Percentiles rank a stretch among this genome's conserved stretches.
Evolutionary conservation across 2,888 invertebrate genomes (phyloP).

Genomic region (Osmoderma eremita): DNA sequence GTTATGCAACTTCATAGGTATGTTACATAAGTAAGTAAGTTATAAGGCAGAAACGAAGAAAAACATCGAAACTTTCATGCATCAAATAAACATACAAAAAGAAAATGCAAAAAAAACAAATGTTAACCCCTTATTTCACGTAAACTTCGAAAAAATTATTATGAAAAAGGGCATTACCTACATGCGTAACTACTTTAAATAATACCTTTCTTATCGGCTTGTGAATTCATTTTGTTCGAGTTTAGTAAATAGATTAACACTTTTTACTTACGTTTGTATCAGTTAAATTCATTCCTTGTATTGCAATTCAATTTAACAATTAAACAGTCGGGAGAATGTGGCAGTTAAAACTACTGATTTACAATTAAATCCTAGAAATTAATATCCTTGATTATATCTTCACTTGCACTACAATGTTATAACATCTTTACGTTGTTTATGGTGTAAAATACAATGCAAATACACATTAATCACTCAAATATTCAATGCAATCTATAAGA

Average conservation of each 20-base stretch:
- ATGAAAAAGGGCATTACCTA: not conserved
- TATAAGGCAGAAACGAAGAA: too few species aligned
- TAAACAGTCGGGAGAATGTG: not conserved
- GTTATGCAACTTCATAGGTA: too few species aligned
- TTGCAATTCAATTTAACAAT: constrained; percentile 2
- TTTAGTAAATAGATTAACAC: not conserved
- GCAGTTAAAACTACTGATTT: not conserved
- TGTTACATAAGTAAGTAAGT: too few species aligned
- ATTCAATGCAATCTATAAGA: too few species aligned
- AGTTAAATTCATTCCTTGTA: constrained; percentile 11
- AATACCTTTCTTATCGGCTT: not conserved
- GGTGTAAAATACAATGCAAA: too few species aligned
- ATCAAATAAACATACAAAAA: too few species aligned
- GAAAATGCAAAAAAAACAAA: too few species aligned
- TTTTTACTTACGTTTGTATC: constrained; percentile 25
- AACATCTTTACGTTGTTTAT: not conserved
- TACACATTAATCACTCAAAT: too few species aligned
- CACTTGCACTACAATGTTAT: not conserved
- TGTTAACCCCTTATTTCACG: too few species aligned
- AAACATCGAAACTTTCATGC: too few species aligned
- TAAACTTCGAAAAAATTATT: too few species aligned
- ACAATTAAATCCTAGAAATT: not conserved
- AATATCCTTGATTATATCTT: not conserved
- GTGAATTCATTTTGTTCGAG: not conserved
- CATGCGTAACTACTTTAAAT: not conserved